Conservation (phyloP, 2,888 invertebrate species). For the Actias luna region DNA sequence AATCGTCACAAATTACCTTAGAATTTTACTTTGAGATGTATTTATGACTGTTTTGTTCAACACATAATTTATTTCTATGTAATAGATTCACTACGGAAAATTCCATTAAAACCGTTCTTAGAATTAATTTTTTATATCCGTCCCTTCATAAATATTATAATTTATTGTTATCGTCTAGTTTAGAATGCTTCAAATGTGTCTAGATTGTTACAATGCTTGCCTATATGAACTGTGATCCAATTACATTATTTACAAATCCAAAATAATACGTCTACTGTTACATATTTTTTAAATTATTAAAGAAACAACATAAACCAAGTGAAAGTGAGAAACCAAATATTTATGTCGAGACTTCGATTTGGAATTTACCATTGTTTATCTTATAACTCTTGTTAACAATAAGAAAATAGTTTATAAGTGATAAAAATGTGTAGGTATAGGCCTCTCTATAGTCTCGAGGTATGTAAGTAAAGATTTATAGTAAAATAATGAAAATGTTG, state of each 20-base stretch:
- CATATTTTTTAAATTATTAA: neutral
- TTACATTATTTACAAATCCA: neutral
- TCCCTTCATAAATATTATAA: slow-evolving; percentile 11
- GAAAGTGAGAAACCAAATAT: neutral
- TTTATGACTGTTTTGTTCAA: slow-evolving; percentile 59
- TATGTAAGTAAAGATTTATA: neutral
- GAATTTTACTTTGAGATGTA: slow-evolving; percentile 79
- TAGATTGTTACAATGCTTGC: neutral
- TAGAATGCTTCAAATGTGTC: slow-evolving; percentile 3
- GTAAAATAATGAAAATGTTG: neutral
- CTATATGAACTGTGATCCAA: neutral
- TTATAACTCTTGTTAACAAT: neutral
- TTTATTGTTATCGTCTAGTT: slow-evolving; percentile 5
- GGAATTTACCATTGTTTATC: neutral
- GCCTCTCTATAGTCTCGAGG: neutral
- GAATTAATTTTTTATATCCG: slow-evolving; percentile 4
- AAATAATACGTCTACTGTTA: neutral
- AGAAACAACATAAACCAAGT: neutral
- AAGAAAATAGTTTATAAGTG: neutral
- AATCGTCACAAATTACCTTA: slow-evolving; percentile 79
- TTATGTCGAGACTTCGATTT: neutral
- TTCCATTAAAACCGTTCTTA: slow-evolving; percentile 20
- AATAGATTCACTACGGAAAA: slow-evolving; percentile 61
- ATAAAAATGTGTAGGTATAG: neutral
- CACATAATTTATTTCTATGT: slow-evolving; percentile 46